Evolutionary conservation across 2,888 invertebrate species (phyloP), one percentile per base, ranked within the genome.

Genomic region (Isotomurus palustris): DNA sequence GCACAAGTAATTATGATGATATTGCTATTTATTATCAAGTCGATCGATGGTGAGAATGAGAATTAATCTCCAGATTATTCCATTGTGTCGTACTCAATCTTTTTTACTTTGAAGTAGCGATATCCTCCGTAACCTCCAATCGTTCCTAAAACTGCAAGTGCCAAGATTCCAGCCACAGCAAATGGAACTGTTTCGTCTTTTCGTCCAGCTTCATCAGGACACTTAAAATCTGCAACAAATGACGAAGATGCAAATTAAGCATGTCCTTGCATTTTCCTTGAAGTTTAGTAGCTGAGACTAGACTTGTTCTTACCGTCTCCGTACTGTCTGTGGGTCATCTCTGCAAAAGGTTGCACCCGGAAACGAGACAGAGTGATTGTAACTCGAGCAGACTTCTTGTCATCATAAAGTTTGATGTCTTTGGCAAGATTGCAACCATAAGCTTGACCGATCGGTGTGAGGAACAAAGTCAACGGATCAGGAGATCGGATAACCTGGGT

Each of bases 41-140:
- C 48, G 32, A 12, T 41, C 21, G 17, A 24, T 47, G 28, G 17
- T 8, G 3, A 24, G 35, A 45, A 45, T 53, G 21, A 6, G 6
- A 44, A 17, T 40, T 28, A 6, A 24, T 25, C 28, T 3, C n/a
- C n/a, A 21, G 43, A 67, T 78, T 84, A 90, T 77, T 91, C 88
- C 91, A 92, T 91, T 12, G 88, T 89, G 73, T 90, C 90, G 73
- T 92, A 92, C 73, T 91, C 89, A 2, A 91, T 88, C 76, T 91
- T 91, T 78, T 91, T 91, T 47, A 91, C 83, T 76, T 90, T 89
- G 74, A 90, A 82, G 73, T 91, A 89, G 71, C 91, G 84, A 79
- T 83, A 89, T 55, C 88, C 83, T 0, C 89, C 90, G 73, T 93
- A 93, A 0, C 88, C 91, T 2, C 87, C 82, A 22, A 93, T 82